Percentiles rank a stretch among this genome's conserved stretches.
Evolutionary conservation across 2,888 invertebrate species (phyloP).

Genomic region (Brassicogethes aeneus): DNA sequence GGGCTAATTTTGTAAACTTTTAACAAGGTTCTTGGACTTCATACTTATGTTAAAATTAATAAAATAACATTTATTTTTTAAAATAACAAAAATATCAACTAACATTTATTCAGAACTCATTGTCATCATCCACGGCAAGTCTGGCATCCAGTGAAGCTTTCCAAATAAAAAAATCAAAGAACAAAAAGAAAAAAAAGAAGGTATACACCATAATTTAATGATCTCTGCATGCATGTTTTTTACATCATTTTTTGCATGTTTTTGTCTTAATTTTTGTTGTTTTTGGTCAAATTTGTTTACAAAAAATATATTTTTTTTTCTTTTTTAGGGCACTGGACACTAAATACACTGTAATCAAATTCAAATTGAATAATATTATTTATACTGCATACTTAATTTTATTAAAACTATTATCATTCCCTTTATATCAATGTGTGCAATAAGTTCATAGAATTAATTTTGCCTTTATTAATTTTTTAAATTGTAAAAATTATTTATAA

Average conservation of each 20-base stretch:
- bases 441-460: slow-evolving; percentile 12
- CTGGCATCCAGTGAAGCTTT: slow-evolving; percentile 23
- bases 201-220: slow-evolving; percentile 13
- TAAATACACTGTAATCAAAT: background rate
- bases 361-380: slow-evolving; percentile 1
- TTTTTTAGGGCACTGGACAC: slow-evolving; percentile 12
- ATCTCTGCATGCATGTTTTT: slow-evolving; percentile 10
- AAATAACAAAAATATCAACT: too few species aligned
- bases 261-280: too few species aligned
- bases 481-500: background rate
- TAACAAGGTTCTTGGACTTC: too few species aligned
- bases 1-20: too few species aligned
- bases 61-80: too few species aligned
- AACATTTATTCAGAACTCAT: slow-evolving; percentile 17
- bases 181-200: slow-evolving; percentile 30
- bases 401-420: slow-evolving; percentile 20
- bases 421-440: slow-evolving; percentile 19
- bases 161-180: slow-evolving; percentile 26
- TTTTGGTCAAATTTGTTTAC: too few species aligned
- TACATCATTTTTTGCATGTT: background rate
- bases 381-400: slow-evolving; percentile 7
- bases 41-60: too few species aligned
- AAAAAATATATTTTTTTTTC: slow-evolving; percentile 3
- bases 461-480: slow-evolving; percentile 6
- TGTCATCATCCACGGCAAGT: slow-evolving; percentile 28